Evolutionary conservation across 2,797 vertebrate genomes (phyloP), one percentile per base, ranked within the genome.

Genomic region (Urosaurus nigricauda): DNA sequence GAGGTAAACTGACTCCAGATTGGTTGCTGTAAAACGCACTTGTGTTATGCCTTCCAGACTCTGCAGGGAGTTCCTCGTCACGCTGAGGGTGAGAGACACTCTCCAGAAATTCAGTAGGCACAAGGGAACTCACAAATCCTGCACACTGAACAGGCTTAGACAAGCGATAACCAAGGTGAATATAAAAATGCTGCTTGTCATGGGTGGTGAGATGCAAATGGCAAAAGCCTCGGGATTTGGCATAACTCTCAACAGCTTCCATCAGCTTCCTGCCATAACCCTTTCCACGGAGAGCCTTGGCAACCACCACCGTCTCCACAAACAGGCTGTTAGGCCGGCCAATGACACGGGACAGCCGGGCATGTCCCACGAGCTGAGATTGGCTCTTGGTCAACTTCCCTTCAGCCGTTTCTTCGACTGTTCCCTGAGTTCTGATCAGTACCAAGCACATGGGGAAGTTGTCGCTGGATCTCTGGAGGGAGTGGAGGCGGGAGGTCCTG

Each of bases 131-230:
- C 93, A 98, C 95, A 78, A 98, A 97, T 1, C 97, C 97, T 2
- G 98, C 93, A 1, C 92, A 98, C 96, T 99, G 98, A 90, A 99
- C 98, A 0, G 98, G 99, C 9, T 95, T 91, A 0, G 98, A 97
- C 81, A 97, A 95, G 40, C 88, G 88, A 0, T 98, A 99, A 75
- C 98, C 99, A 37, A 99, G 94, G 93, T 98, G 98, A 77, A 97
- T 95, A 2, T 99, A 99, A 95, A 99, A 99, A 85, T 97, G 94
- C 94, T 98, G 97, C 94, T 99, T 98, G 87, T 99, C 98, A 0
- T 98, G 99, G 0, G 99, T 99, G 90, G 98, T 99, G 80, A 99
- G 98, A 90, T 96, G 98, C 82, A 99, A 96, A 32, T 96, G 96
- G 68, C 2, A 73, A 90, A 98, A 99, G 21, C 98, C 98, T 68